These are phyloP conservation scores for Globicephala melas DNA, from an alignment of 2,113 vertebrate genomes.

Conservation along the genomic window DNA sequence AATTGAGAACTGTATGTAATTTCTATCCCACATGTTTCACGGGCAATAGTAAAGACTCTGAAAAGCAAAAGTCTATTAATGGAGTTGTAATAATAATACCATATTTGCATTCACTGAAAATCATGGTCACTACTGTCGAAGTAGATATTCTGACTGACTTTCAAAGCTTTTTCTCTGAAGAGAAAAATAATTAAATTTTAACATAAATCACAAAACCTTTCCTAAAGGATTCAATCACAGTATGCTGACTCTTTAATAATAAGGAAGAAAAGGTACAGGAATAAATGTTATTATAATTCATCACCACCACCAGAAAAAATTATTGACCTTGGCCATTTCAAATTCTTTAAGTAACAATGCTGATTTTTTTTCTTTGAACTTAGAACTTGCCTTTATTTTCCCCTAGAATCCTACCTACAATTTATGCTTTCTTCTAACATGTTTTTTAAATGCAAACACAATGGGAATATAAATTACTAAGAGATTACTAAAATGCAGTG, in stretches of 20 bases:
- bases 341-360: neutral
- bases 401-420: neutral
- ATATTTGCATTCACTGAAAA: conserved; percentile 2
- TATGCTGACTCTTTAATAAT: neutral
- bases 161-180: neutral
- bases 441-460: conserved; percentile 16
- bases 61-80: neutral
- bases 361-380: neutral
- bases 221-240: neutral
- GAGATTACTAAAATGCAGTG: neutral
- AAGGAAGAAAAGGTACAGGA: neutral
- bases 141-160: neutral
- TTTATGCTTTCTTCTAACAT: conserved; percentile 38
- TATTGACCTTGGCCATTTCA: neutral
- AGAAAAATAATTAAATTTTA: conserved; percentile 32
- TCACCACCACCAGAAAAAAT: neutral
- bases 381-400: conserved; percentile 30
- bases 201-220: conserved; percentile 23
- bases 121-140: neutral
- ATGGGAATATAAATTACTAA: neutral
- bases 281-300: neutral
- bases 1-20: neutral
- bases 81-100: neutral
- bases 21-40: neutral
- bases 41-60: neutral